Base-by-base conservation (phyloP, 64 coral and sea anemone genomes). In the Platygyra sinensis region DNA sequence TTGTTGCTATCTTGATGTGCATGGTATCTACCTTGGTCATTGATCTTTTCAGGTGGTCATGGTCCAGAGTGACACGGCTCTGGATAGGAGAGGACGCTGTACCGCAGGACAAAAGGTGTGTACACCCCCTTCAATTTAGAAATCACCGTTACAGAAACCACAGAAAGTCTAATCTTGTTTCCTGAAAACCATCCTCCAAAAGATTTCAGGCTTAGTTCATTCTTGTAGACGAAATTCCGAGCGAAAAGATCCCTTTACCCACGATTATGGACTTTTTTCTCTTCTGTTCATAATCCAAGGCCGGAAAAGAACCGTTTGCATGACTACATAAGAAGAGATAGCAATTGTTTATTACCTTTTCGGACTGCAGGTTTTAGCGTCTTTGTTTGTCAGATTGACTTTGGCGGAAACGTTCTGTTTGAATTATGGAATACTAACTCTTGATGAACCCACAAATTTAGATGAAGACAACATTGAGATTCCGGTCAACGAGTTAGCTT, bases 41-140 rank as follows among this genome's bases (percentile, higher is more conserved):
- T n/a, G n/a, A n/a, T 25, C 9, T 32, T 13, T 30, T 67, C 64
- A 99, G 97, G 97, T 99, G 31, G 97, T 99, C 1, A 99, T 99
- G 97, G 28, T 99, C 8, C 95, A 99, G 65, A 91, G 94, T 52
- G 97, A 96, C 38, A 92, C 89, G 11, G 94, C 79, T 0, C 74
- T 99, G 64, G 97, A 96, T 88, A 99, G 95, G 97, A 93, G 97
- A 30, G 97, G 97, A 25, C 93, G 97, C 75, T 99, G 97, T 73
- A 99, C 94, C 54, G 94, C 97, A 32, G 97, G 97, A 77, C 97
- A 99, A 74, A 99, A 99, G 89, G 97, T 92, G 63, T 55, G 63
- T 65, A 1, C 3, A 16, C 8, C 32, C 33, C 13, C 19, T 38
- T 4, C 36, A 38, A 38, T 2, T 38, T 38, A 4, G 36, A 38